These are phyloP conservation scores for Gonioctena quinquepunctata DNA, from an alignment of 1,140 invertebrate species.

Conservation along the genomic window DNA sequence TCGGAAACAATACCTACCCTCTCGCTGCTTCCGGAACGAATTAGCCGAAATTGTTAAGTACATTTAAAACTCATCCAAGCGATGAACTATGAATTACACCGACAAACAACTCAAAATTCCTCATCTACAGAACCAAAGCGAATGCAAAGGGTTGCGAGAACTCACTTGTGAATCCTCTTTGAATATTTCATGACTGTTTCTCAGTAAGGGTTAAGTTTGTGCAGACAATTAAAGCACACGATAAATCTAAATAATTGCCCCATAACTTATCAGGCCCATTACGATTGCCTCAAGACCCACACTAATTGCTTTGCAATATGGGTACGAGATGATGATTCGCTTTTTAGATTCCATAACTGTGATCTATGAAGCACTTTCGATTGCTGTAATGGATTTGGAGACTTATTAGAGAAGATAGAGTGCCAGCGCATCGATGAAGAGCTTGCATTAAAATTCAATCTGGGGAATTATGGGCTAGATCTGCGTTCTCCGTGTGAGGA, in stretches of 20 bases:
- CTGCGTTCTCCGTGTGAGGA: neutral
- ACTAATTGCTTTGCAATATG: conserved; percentile 34
- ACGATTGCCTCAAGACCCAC: conserved; percentile 11
- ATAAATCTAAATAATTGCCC: conserved; percentile 39
- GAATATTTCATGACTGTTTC: conserved; percentile 37
- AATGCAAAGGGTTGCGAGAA: neutral
- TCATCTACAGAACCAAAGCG: neutral
- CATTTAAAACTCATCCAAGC: neutral
- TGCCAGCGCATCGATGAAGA: neutral
- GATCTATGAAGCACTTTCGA: conserved; percentile 1
- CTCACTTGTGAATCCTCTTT: conserved; percentile 29
- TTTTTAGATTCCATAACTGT: conserved; percentile 24
- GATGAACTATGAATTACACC: neutral
- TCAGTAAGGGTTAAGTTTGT: conserved; percentile 27
- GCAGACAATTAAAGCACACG: conserved; percentile 35
- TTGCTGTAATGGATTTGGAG: conserved; percentile 5
- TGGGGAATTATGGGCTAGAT: neutral
- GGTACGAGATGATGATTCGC: conserved; percentile 13
- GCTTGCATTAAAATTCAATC: neutral
- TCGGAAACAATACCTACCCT: no score
- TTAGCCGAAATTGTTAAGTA: neutral
- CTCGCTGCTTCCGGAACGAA: neutral
- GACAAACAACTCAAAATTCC: neutral
- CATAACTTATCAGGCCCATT: conserved; percentile 32
- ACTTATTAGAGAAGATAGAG: conserved; percentile 17